phyloP scores from a whole-genome alignment of 1,140 invertebrate genomes.

The Eriocheir sinensis region DNA sequence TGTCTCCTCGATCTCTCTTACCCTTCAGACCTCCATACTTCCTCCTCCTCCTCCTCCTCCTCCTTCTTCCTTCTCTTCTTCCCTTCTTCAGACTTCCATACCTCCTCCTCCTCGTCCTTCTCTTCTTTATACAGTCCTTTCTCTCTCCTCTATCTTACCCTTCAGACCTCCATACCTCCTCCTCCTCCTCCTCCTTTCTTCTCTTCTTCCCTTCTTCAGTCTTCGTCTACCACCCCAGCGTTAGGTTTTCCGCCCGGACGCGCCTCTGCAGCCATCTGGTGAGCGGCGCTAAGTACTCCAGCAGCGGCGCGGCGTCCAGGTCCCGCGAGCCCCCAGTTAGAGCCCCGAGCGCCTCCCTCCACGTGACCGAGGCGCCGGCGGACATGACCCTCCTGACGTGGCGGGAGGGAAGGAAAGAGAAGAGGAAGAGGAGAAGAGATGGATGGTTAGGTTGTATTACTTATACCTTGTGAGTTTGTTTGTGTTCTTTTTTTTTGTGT shows the following conservation, averaged over 20 bases:
- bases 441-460: not conserved
- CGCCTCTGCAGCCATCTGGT: conserved; percentile 11
- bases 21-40: too few species aligned
- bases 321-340: not conserved
- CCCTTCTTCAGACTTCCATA: too few species aligned
- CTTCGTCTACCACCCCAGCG: conserved; percentile 27
- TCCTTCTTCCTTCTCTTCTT: too few species aligned
- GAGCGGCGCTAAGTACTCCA: conserved; percentile 50
- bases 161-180: too few species aligned
- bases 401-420: not conserved
- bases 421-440: not conserved
- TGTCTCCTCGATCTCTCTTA: too few species aligned
- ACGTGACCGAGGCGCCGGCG: not conserved
- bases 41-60: too few species aligned
- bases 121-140: too few species aligned
- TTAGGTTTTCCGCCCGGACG: not conserved
- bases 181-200: conserved; percentile 9
- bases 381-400: conserved; percentile 31
- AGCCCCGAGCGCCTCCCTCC: conserved; percentile 1
- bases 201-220: too few species aligned
- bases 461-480: not conserved
- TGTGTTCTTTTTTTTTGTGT: not conserved
- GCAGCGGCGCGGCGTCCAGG: conserved; percentile 40
- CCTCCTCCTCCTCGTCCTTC: too few species aligned
- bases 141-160: conserved; percentile 28